These are phyloP conservation scores for Phallusia fumigata DNA, from an alignment of 23 tunicate species.

Conservation along the genomic window DNA sequence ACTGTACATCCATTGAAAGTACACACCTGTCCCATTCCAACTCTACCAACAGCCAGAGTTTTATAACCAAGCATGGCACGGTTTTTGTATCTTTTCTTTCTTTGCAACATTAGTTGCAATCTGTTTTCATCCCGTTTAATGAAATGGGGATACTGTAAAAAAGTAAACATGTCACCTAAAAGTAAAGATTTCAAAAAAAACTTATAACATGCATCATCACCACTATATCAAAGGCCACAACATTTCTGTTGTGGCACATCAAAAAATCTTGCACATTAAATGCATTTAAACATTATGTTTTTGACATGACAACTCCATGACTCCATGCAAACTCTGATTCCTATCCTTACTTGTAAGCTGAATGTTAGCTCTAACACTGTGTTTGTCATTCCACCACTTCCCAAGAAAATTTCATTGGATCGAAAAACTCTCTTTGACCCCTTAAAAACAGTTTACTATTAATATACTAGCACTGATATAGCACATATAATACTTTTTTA, in stretches of 20 bases:
- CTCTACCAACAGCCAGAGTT: constrained; percentile 77
- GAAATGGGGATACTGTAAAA: constrained; percentile 86
- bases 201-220: no score
- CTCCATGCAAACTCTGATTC: no score
- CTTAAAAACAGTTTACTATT: no score
- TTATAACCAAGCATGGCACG: constrained; percentile 95
- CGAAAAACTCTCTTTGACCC: constrained; percentile 80
- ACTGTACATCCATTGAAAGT: neutral
- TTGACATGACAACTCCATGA: no score
- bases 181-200: neutral
- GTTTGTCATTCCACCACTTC: constrained; percentile 44
- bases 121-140: constrained; percentile 72
- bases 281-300: neutral
- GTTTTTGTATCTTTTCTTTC: constrained; percentile 88
- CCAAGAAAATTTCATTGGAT: constrained; percentile 87
- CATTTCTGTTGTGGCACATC: no score
- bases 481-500: no score
- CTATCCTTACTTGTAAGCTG: constrained; percentile 72
- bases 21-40: constrained; percentile 82
- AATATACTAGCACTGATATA: no score
- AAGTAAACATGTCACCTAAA: no score
- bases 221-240: no score
- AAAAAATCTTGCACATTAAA: neutral
- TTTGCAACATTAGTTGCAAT: constrained; percentile 77
- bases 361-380: constrained; percentile 72